These are phyloP conservation scores for Ceratotherium simum DNA, from an alignment of 2,113 vertebrate genomes.

Conservation along the genomic window DNA sequence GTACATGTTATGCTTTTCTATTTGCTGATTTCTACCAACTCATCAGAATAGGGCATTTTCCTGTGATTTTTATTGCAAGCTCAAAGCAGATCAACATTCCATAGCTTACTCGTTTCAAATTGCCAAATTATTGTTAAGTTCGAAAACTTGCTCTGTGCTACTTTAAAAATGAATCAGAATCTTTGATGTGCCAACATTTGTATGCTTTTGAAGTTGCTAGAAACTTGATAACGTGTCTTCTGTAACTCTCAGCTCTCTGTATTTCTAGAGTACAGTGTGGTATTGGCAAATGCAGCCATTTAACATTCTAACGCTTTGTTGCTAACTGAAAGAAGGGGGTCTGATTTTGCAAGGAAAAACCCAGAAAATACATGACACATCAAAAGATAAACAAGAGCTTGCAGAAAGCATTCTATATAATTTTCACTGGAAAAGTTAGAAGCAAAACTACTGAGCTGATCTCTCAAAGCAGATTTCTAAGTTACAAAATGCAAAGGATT, in stretches of 20 bases:
- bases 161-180: neutral
- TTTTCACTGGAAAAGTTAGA: neutral
- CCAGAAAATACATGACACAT: neutral
- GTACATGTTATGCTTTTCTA: neutral
- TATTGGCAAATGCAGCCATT: neutral
- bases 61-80: neutral
- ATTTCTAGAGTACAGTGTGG: neutral
- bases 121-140: neutral
- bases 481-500: neutral
- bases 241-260: neutral
- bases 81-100: neutral
- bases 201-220: neutral
- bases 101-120: neutral
- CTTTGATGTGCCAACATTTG: neutral
- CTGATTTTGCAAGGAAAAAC: neutral
- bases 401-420: neutral
- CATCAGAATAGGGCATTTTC: neutral
- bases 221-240: neutral
- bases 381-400: neutral
- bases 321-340: neutral
- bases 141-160: neutral
- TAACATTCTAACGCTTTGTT: neutral
- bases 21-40: neutral
- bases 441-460: neutral
- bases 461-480: neutral